These are phyloP conservation scores for Cephalopterus ornatus DNA, from an alignment of 2,113 vertebrate species.

Conservation along the genomic window DNA sequence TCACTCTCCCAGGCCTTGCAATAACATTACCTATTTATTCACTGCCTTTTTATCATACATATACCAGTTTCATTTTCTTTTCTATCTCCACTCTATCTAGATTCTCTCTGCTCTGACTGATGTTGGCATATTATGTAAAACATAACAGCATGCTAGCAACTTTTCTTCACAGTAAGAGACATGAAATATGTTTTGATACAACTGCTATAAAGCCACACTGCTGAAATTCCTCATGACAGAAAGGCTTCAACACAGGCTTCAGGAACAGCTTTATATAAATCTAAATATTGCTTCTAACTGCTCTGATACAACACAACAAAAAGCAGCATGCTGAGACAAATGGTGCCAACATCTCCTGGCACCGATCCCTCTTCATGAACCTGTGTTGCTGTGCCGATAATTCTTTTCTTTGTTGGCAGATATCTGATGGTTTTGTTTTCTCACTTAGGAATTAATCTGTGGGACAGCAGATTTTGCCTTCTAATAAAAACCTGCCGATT, in stretches of 20 bases:
- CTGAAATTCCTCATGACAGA: neutral
- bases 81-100: neutral
- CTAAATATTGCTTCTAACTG: neutral
- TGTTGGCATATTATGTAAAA: neutral
- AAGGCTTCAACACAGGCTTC: neutral
- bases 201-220: neutral
- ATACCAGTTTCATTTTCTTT: neutral
- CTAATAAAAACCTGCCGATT: neutral
- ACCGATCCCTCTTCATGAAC: neutral
- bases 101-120: neutral
- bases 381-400: neutral
- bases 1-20: neutral
- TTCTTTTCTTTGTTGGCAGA: neutral
- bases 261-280: neutral
- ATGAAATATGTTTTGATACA: slow-evolving; percentile 7
- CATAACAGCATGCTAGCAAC: neutral
- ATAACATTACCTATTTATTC: neutral
- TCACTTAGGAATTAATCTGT: neutral
- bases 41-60: neutral
- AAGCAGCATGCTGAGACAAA: neutral
- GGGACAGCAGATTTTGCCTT: neutral
- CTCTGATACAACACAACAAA: slow-evolving; percentile 4
- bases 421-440: neutral
- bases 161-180: slow-evolving; percentile 11
- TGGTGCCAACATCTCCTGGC: neutral